phyloP scores from a whole-genome alignment of 2,888 invertebrate genomes.

The Lasius platythorax region DNA sequence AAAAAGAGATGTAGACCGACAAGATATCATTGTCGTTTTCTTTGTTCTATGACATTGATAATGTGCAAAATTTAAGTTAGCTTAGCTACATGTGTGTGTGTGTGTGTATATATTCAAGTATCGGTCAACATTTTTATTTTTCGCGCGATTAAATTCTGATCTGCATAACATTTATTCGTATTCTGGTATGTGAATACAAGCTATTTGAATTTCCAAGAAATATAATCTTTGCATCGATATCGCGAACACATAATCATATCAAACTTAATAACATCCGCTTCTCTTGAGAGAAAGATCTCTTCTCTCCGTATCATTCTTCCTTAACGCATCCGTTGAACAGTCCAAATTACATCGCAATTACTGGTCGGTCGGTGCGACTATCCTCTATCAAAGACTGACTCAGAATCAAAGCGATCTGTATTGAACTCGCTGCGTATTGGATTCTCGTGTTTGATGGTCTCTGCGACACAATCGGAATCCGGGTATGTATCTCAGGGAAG shows the following conservation, averaged over 20 bases:
- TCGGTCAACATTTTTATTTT: constrained; percentile 11
- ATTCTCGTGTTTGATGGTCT: constrained; percentile 44
- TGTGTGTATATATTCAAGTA: background rate
- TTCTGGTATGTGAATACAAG: constrained; percentile 2
- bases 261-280: constrained; percentile 18
- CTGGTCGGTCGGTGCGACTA: constrained; percentile 21
- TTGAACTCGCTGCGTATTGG: constrained; percentile 33
- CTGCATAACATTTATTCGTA: constrained; percentile 12
- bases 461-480: constrained; percentile 35
- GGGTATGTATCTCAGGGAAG: constrained; percentile 30
- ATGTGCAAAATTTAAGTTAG: constrained; percentile 10
- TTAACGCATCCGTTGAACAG: background rate
- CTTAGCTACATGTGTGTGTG: too few relatives aligned
- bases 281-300: background rate
- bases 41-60: background rate
- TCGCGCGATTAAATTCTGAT: constrained; percentile 22
- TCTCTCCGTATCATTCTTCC: background rate
- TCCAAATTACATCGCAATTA: constrained; percentile 10
- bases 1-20: background rate
- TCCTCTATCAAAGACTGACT: constrained; percentile 55
- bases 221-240: background rate
- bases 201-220: background rate
- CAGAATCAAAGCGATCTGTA: constrained; percentile 53
- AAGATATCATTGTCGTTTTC: background rate
- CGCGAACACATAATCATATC: constrained; percentile 15